phyloP scores from a whole-genome alignment of 2,797 vertebrate genomes.

The Agapornis canus region DNA sequence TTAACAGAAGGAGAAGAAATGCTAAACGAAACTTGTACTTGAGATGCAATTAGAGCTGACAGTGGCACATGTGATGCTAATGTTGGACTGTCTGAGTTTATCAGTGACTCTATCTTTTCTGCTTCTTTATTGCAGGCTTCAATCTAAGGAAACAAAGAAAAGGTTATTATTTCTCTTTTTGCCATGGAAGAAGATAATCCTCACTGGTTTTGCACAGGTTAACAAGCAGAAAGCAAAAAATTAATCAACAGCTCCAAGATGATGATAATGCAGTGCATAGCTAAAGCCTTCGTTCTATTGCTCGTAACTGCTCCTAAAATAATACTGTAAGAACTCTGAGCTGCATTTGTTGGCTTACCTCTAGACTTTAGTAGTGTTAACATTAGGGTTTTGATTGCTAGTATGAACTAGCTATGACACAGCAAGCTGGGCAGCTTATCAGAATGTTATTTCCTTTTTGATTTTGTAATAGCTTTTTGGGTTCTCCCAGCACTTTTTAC shows the following conservation, averaged over 20 bases:
- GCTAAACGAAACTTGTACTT: constrained; percentile 85
- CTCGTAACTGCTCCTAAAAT: background rate
- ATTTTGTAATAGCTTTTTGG: background rate
- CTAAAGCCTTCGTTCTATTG: background rate
- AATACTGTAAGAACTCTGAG: background rate
- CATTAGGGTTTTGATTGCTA: background rate
- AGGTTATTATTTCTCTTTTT: background rate
- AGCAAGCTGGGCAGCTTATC: background rate
- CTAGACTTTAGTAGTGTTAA: background rate
- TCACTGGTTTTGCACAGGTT: background rate
- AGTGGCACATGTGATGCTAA: constrained; percentile 91
- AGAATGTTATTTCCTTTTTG: background rate
- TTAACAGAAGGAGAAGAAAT: constrained; percentile 69
- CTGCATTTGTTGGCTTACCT: background rate
- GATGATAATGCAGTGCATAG: too few relatives aligned
- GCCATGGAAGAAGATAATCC: background rate
- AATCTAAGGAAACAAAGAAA: constrained; percentile 77
- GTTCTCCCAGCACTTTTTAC: background rate
- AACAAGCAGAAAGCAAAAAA: background rate
- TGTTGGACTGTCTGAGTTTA: constrained; percentile 94
- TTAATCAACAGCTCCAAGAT: background rate
- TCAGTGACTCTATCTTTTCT: constrained; percentile 96
- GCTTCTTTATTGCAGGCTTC: constrained; percentile 98
- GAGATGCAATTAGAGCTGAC: constrained; percentile 90
- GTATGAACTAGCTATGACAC: background rate